Percentiles rank a stretch among this genome's conserved stretches.
Evolutionary conservation across 2,113 vertebrate genomes (phyloP).

Genomic region (Rattus rattus): DNA sequence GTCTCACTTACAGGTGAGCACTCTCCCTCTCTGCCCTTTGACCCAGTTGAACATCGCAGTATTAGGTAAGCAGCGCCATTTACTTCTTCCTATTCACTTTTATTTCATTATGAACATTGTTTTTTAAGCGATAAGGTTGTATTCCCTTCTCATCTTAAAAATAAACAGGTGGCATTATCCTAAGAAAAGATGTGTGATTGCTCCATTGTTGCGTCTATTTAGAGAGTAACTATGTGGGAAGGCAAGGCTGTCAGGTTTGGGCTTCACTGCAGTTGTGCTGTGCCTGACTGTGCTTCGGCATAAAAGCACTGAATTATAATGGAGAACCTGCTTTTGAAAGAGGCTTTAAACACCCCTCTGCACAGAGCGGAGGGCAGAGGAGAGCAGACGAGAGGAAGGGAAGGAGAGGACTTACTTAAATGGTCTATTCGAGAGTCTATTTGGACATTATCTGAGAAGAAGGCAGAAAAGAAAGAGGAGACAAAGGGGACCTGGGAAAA

Average conservation of each 20-base stretch:
- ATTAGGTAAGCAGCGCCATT: neutral
- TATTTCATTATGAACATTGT: conserved; percentile 13
- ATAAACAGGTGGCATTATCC: conserved; percentile 2
- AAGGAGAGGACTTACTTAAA: neutral
- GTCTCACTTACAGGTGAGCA: too few species aligned
- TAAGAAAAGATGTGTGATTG: conserved; percentile 62
- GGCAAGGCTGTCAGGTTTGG: neutral
- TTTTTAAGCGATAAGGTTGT: neutral
- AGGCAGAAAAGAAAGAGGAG: neutral
- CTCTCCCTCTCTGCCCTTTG: neutral
- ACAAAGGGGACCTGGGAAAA: neutral
- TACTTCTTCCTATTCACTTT: conserved; percentile 16
- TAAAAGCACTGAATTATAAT: neutral
- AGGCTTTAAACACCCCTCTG: neutral
- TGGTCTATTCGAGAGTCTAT: neutral
- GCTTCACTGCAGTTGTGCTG: neutral
- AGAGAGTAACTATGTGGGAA: neutral
- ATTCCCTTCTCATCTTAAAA: conserved; percentile 7
- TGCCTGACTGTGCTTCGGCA: neutral
- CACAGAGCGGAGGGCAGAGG: neutral
- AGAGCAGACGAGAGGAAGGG: neutral
- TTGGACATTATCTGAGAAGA: neutral
- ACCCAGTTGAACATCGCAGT: neutral
- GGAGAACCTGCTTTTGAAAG: conserved; percentile 43
- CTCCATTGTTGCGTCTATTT: neutral